Evolutionary conservation across 2,797 vertebrate species (phyloP).

Genomic region (Micropoecilia bifurca): DNA sequence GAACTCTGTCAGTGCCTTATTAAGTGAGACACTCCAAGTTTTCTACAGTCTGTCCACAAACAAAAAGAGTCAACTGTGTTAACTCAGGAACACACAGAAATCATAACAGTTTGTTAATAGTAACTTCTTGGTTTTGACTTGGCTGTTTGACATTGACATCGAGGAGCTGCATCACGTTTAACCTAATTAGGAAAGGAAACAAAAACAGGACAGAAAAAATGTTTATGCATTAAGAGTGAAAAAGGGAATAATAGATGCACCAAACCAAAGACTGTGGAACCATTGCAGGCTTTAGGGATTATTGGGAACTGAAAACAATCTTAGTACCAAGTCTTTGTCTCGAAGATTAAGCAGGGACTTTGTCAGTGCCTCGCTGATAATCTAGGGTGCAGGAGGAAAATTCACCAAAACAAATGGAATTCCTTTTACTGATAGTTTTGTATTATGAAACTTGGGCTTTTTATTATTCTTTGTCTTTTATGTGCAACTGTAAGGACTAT

Average conservation of each 20-base stretch:
- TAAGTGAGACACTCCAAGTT: conserved; percentile 66
- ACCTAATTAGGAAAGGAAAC: conserved; percentile 24
- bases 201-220: conserved; percentile 33
- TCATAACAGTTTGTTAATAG: conserved; percentile 55
- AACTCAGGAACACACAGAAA: conserved; percentile 73
- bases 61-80: conserved; percentile 50
- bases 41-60: conserved; percentile 55
- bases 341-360: conserved; percentile 26
- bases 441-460: conserved; percentile 45
- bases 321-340: conserved; percentile 23
- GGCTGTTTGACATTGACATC: conserved; percentile 43
- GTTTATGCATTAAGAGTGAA: conserved; percentile 42
- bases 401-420: conserved; percentile 51
- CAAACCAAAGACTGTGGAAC: conserved; percentile 46
- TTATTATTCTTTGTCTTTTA: conserved; percentile 29
- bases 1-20: conserved; percentile 85
- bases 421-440: conserved; percentile 60
- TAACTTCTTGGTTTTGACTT: conserved; percentile 39
- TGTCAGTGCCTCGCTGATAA: conserved; percentile 38
- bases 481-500: conserved; percentile 46
- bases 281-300: conserved; percentile 34
- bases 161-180: conserved; percentile 40
- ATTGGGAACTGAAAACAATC: conserved; percentile 29
- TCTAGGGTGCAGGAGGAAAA: conserved; percentile 14
- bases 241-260: conserved; percentile 55